A percentile compares a stretch with the other conserved stretches of the same genome.
phyloP scores from a whole-genome alignment of 2,888 invertebrate genomes.

The Myopa testacea region DNA sequence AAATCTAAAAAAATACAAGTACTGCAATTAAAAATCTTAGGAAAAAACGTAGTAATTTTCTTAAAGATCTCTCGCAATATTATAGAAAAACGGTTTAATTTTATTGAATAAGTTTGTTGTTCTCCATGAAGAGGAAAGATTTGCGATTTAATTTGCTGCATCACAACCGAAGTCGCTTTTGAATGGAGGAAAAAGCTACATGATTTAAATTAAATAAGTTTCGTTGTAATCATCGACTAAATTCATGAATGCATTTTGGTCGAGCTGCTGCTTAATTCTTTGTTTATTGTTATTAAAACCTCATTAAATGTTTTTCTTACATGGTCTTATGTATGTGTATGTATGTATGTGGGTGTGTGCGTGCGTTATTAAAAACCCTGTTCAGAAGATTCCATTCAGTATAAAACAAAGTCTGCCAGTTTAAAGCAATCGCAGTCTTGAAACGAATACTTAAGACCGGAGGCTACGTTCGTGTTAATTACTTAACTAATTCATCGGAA shows the following conservation, averaged over 20 bases:
- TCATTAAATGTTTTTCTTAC: background rate
- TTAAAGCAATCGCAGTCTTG: background rate
- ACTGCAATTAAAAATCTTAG: background rate
- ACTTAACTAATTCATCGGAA: background rate
- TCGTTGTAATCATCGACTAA: too few species aligned
- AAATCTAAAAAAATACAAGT: background rate
- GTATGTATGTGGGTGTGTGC: background rate
- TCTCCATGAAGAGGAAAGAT: too few species aligned
- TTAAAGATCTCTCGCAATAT: too few species aligned
- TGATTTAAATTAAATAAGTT: too few species aligned
- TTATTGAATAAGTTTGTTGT: too few species aligned
- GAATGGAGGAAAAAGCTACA: too few species aligned
- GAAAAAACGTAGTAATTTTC: background rate
- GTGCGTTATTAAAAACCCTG: background rate
- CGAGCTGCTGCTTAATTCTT: background rate
- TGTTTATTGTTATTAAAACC: conserved; percentile 6
- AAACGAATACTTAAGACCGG: background rate
- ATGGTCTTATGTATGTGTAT: background rate
- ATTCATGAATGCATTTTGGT: too few species aligned
- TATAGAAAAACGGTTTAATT: too few species aligned
- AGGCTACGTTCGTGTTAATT: background rate
- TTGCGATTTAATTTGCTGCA: too few species aligned
- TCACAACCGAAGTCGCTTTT: too few species aligned
- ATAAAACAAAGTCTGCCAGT: background rate
- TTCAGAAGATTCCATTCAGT: conserved; percentile 2